Evolutionary conservation across 1,140 invertebrate genomes (phyloP).

Genomic region (Diprion similis): DNA sequence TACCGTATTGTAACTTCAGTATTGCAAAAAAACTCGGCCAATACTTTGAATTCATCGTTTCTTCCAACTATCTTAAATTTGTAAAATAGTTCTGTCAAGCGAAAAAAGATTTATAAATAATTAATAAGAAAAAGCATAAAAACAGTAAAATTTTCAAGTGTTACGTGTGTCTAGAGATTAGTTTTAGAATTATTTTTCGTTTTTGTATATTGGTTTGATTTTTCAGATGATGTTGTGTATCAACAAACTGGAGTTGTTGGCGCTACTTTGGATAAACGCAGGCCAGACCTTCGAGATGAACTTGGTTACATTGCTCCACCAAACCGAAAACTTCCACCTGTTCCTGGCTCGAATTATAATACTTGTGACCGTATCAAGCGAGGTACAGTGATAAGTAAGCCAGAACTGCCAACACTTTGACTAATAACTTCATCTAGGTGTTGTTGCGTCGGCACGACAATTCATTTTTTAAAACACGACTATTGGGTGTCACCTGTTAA

Average conservation of each 20-base stretch:
- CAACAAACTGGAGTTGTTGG: constrained; percentile 79
- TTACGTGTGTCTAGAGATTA: neutral
- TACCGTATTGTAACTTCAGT: too few relatives aligned
- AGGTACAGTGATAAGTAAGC: constrained; percentile 90
- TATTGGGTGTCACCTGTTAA: constrained; percentile 7
- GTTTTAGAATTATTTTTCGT: neutral
- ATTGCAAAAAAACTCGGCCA: too few relatives aligned
- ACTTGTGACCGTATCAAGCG: constrained; percentile 92
- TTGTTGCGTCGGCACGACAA: constrained; percentile 35
- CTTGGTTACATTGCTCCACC: constrained; percentile 91
- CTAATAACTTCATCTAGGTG: constrained; percentile 34
- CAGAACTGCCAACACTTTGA: constrained; percentile 53
- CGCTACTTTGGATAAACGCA: constrained; percentile 84
- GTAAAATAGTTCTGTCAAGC: too few relatives aligned
- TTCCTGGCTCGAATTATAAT: constrained; percentile 91
- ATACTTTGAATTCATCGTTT: too few relatives aligned
- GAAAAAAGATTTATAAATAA: too few relatives aligned
- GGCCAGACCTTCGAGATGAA: constrained; percentile 84
- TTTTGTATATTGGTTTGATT: constrained; percentile 23
- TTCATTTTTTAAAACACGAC: constrained; percentile 6
- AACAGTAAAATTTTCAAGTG: neutral
- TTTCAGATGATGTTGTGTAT: constrained; percentile 87
- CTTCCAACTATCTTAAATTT: too few relatives aligned
- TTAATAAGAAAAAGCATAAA: too few relatives aligned
- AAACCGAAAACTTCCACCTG: constrained; percentile 88